Evolutionary conservation across 2,797 vertebrate genomes (phyloP).

Genomic region (Lacerta agilis): DNA sequence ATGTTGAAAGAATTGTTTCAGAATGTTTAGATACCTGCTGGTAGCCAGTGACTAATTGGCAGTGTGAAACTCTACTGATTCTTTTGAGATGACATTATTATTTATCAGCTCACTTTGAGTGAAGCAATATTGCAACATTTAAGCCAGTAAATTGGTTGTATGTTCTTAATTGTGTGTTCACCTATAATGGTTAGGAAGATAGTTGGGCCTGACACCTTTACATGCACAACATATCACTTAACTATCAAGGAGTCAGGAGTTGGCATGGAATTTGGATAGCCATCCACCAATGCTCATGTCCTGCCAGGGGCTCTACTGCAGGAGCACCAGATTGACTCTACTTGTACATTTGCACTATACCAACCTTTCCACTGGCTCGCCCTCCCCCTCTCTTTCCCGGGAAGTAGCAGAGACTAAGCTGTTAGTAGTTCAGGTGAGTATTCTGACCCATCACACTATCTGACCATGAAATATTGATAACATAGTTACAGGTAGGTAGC

Average conservation of each 20-base stretch:
- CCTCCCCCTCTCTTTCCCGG: too few relatives aligned
- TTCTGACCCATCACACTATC: too few relatives aligned
- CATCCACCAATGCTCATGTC: too few relatives aligned
- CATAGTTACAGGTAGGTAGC: too few relatives aligned
- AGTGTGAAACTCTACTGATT: conserved; percentile 4
- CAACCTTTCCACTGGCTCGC: too few relatives aligned
- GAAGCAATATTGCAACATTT: background rate
- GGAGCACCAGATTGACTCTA: too few relatives aligned
- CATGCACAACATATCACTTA: background rate
- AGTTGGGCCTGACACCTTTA: background rate
- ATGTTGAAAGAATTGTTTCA: conserved; percentile 20
- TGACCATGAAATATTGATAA: background rate
- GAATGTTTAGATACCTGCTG: conserved; percentile 28
- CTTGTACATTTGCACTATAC: too few relatives aligned
- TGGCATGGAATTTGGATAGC: too few relatives aligned
- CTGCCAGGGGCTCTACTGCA: too few relatives aligned
- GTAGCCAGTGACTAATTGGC: background rate
- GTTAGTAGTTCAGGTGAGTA: too few relatives aligned
- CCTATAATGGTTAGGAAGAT: background rate
- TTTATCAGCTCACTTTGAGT: background rate
- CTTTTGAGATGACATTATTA: conserved; percentile 9
- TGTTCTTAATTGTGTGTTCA: background rate
- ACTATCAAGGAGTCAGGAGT: background rate
- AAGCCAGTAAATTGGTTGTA: background rate
- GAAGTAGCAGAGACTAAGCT: too few relatives aligned